Evolutionary conservation across 2,797 vertebrate species (phyloP).

Genomic region (Pogoniulus pusillus): DNA sequence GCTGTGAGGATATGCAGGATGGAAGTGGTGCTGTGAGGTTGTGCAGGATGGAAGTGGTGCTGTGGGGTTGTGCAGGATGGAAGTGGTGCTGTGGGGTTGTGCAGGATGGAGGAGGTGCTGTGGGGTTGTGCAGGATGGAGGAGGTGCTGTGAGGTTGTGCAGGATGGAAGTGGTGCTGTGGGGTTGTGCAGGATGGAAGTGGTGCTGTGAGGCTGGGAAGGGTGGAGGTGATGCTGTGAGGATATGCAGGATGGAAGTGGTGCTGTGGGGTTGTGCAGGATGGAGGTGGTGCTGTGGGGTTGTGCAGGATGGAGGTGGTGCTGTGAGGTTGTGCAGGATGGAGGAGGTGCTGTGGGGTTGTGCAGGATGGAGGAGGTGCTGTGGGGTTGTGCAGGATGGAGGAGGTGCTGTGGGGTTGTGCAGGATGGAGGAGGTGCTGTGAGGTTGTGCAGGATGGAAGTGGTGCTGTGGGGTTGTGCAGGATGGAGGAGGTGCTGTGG

Average conservation of each 20-base stretch:
- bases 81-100: neutral
- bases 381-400: neutral
- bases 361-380: too few species aligned
- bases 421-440: neutral
- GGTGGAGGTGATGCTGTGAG: neutral
- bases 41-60: neutral
- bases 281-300: neutral
- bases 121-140: neutral
- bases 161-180: neutral
- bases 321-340: too few species aligned
- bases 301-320: fast-evolving
- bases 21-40: fast-evolving
- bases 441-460: neutral
- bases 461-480: neutral
- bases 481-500: neutral
- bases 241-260: fast-evolving
- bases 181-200: neutral
- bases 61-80: neutral
- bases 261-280: neutral
- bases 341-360: too few species aligned
- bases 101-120: neutral
- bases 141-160: neutral
- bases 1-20: neutral
- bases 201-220: neutral
- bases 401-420: neutral